Base-by-base conservation (phyloP, 2,888 invertebrate genomes). In the Baronia brevicornis region DNA sequence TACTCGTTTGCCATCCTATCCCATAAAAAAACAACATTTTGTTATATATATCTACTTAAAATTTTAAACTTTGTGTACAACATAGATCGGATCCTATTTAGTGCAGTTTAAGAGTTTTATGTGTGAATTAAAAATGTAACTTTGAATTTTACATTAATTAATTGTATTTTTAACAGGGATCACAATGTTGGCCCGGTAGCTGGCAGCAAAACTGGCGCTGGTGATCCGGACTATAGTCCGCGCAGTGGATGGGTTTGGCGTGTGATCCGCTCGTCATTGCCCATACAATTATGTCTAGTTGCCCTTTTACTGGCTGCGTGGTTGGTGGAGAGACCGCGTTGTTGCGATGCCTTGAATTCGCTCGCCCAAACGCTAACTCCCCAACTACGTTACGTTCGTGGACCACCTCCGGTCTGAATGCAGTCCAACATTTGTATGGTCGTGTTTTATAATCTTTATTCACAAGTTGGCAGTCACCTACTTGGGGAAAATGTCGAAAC, bases 261-360 rank as follows among this genome's bases (percentile, higher is more conserved):
- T 21, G 89, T 92, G 67, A 80, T 92, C 29, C 90, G 90, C 77
- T 88, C 93, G 1, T 89, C 92, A n/a, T 66, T 93, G 41, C 92
- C 93, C 29, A 90, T 93, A 56, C 93, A 93, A 52, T 66, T 93
- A 45, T 91, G 91, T 36, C 79, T 93, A 32, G 86, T 93, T 25
- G 90, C 92, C 0, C 72, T 93, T 18, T 86, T 93, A 28, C 88
- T 91, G 41, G 91, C 91, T 13, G 91, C 91, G 6, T 93, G 90
- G 72, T 84, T 92, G 19, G 85, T 92, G 9, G 92, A 92, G 51
- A 88, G 91, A 3, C 92, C 92, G 0, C 87, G 90, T 27, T 93
- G 93, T 70, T 93, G 93, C 71, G 92, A 93, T 61, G 88, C 90
- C 33, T 85, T 92, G 54, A 92, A 93, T 77, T 91, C 91, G 33